Conservation (phyloP, 1,140 invertebrate genomes). For the Drosophila neocordata region DNA sequence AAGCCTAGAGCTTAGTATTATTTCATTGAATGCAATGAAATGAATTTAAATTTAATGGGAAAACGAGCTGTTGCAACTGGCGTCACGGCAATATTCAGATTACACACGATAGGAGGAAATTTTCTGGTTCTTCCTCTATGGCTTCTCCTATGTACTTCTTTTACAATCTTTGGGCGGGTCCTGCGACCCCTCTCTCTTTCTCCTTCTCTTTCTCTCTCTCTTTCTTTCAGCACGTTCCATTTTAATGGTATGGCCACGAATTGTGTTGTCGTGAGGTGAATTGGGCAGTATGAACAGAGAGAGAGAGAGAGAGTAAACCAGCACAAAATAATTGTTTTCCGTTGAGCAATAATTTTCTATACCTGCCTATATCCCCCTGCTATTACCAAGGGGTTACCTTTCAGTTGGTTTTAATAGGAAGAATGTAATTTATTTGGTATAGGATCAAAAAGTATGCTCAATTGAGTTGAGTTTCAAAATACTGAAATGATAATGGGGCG, state of each 20-base stretch:
- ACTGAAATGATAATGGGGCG: slow-evolving; percentile 21
- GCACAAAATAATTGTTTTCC: slow-evolving; percentile 77
- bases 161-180: slow-evolving; percentile 21
- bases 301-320: slow-evolving; percentile 28
- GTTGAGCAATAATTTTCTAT: slow-evolving; percentile 79
- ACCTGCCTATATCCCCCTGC: slow-evolving; percentile 45
- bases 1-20: too few species aligned
- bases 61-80: slow-evolving; percentile 46
- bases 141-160: neutral
- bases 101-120: slow-evolving; percentile 57
- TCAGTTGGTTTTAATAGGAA: neutral
- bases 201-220: neutral
- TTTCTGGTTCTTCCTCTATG: neutral
- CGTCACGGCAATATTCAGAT: slow-evolving; percentile 76
- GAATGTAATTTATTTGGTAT: slow-evolving; percentile 33
- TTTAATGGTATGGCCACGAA: slow-evolving; percentile 51
- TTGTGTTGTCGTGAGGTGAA: too few species aligned
- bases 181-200: slow-evolving; percentile 7
- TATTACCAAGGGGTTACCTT: neutral
- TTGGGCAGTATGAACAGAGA: neutral
- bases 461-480: slow-evolving; percentile 55
- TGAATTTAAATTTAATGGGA: slow-evolving; percentile 34
- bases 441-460: slow-evolving; percentile 29
- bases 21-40: too few species aligned
- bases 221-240: slow-evolving; percentile 27